These are phyloP conservation scores for Paramisgurnus dabryanus DNA, from an alignment of 2,113 vertebrate genomes.

Conservation along the genomic window DNA sequence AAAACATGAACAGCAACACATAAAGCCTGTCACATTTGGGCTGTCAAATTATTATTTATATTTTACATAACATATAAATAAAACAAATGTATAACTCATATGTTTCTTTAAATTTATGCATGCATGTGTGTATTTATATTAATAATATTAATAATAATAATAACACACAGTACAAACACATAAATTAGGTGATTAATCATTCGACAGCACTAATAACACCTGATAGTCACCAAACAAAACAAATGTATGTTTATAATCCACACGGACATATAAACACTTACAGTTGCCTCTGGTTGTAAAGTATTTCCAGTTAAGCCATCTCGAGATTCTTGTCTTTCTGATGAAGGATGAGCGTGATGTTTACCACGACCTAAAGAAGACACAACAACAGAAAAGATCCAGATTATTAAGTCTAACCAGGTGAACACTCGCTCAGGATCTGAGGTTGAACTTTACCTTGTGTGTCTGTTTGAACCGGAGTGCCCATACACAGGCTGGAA, in stretches of 20 bases:
- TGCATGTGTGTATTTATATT: too few relatives aligned
- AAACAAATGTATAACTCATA: too few relatives aligned
- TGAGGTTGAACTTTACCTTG: conserved; percentile 62
- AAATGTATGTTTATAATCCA: neutral
- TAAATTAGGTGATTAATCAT: too few relatives aligned
- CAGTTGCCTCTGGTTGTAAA: conserved; percentile 41
- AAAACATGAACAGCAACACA: too few relatives aligned
- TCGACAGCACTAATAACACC: too few relatives aligned
- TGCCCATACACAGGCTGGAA: conserved; percentile 69
- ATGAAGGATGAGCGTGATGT: conserved; percentile 41
- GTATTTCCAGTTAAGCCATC: conserved; percentile 35
- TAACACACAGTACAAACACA: too few relatives aligned
- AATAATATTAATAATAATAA: too few relatives aligned
- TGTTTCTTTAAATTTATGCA: too few relatives aligned
- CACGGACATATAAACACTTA: conserved; percentile 21
- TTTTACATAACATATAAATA: too few relatives aligned
- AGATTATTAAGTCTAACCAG: neutral
- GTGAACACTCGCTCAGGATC: neutral
- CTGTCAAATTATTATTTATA: too few relatives aligned
- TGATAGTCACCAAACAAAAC: too few relatives aligned
- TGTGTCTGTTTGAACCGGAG: conserved; percentile 63
- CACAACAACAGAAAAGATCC: neutral
- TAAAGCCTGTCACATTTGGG: too few relatives aligned
- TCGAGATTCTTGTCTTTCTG: conserved; percentile 51
- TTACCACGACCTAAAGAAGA: conserved; percentile 49